Evolutionary conservation across 2,888 invertebrate species (phyloP), one percentile per base, ranked within the genome.

Genomic region (Tipula confusa): DNA sequence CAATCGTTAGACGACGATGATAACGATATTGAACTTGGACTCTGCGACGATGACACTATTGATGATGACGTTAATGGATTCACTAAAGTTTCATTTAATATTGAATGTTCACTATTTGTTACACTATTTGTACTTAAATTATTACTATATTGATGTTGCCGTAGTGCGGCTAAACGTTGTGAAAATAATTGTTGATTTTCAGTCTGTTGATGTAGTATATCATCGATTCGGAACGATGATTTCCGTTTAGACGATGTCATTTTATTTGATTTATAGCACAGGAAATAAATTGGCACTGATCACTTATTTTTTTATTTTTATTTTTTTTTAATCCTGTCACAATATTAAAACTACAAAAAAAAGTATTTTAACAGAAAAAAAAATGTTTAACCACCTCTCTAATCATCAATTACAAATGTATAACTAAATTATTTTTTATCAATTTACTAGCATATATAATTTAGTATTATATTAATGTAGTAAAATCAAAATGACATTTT

Each of bases 161-260:
- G 29, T 33, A 33, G 9, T 0, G 31, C 18, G 7, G 18, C 31
- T 33, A 82, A 33, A 7, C 36, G 31, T 33, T 82, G 82, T 36
- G 82, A 33, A 33, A 82, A 18, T 15, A 29, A 80, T 79, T 79
- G 79, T 9, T 79, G 36, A 6, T 83, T 38, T 82, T 83, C 84
- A 38, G 83, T 43, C 33, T 84, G 84, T 48, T 84, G 83, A 31
- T 84, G 84, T 11, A 84, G 33, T 28, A 84, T 84, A 81, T 84
- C 84, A 43, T 84, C 84, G 24, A 84, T 84, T 29, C 84, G 33
- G 83, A 84, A 84, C 7, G 84, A 84, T 15, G 84, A 84, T 80
- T 84, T 84, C 6, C 79, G 33, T 84, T 84, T 84, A 5, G 84
- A 84, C 18, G 84, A 83, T 48, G 83, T 43, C 84, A 84, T 84